Conservation (phyloP, 2,113 vertebrate species). For the Eulacestoma nigropectus region DNA sequence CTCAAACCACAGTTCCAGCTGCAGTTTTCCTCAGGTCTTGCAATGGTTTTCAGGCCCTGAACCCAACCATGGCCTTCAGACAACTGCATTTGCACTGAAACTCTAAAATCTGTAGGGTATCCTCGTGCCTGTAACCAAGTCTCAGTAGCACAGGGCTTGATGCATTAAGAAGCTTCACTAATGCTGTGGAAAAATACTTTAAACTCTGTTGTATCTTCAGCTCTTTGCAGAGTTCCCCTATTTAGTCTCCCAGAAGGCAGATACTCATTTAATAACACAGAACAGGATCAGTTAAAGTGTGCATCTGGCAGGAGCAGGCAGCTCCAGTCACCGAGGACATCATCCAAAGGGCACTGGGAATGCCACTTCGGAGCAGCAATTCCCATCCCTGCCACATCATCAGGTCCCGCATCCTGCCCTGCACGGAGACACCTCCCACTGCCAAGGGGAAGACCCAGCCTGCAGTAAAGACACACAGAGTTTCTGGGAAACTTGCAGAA, state of each 20-base stretch:
- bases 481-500: not conserved
- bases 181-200: not conserved
- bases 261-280: not conserved
- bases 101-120: not conserved
- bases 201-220: not conserved
- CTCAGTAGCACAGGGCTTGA: not conserved
- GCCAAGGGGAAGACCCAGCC: not conserved
- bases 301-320: not conserved
- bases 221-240: not conserved
- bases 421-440: not conserved
- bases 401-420: accelerated
- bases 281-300: not conserved
- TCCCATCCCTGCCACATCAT: not conserved
- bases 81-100: not conserved
- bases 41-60: not conserved
- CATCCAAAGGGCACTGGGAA: not conserved
- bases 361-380: no score
- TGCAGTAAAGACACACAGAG: no score
- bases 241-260: not conserved
- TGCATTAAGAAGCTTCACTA: not conserved
- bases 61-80: not conserved
- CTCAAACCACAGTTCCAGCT: not conserved
- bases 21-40: not conserved
- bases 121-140: not conserved
- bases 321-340: not conserved